A percentile compares a stretch with the other conserved stretches of the same genome.
These are phyloP conservation scores for Sula dactylatra DNA, from an alignment of 2,113 vertebrate species.

Conservation along the genomic window DNA sequence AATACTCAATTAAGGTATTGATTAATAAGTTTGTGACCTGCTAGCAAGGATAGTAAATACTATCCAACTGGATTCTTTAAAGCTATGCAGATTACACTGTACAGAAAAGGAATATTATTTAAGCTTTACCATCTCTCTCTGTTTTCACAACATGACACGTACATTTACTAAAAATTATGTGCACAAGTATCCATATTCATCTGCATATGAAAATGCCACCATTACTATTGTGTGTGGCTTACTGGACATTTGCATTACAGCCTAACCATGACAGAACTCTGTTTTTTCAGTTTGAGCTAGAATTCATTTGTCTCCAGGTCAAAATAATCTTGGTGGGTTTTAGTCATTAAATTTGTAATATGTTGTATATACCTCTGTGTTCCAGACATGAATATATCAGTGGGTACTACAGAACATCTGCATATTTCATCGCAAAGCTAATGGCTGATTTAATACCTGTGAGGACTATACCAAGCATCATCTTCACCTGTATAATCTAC, in stretches of 20 bases:
- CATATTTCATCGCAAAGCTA: slow-evolving; percentile 90
- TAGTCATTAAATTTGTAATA: neutral
- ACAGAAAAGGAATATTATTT: neutral
- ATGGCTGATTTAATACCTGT: slow-evolving; percentile 87
- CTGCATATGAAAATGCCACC: neutral
- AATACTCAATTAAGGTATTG: neutral
- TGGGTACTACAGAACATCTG: slow-evolving; percentile 90
- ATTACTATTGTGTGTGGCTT: neutral
- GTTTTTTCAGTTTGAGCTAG: neutral
- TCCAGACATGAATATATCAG: slow-evolving; percentile 94
- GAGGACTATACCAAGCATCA: slow-evolving; percentile 82
- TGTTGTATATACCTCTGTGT: neutral
- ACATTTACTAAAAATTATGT: neutral
- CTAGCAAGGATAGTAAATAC: neutral
- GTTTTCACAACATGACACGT: neutral
- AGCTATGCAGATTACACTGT: neutral
- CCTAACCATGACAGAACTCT: neutral
- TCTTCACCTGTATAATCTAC: slow-evolving; percentile 87
- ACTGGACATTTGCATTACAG: neutral
- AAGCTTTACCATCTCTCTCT: neutral
- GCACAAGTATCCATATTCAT: neutral
- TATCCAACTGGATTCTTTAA: neutral
- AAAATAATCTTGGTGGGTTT: neutral
- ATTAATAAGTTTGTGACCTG: neutral
- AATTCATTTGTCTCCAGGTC: neutral